These are phyloP conservation scores for Erpetoichthys calabaricus DNA, from an alignment of 2,797 vertebrate species.

Conservation along the genomic window DNA sequence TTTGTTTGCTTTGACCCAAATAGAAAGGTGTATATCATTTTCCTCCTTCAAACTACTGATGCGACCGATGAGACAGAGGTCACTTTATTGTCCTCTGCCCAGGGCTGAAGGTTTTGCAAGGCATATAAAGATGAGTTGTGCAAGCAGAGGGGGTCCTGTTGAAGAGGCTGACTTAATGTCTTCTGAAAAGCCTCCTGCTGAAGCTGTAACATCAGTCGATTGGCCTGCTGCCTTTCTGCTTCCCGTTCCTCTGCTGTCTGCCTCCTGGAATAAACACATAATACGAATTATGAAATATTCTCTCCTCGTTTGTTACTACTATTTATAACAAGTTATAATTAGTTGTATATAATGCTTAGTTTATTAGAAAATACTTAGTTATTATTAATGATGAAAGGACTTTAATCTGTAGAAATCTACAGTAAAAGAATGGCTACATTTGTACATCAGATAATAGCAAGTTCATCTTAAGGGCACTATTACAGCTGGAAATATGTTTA, in stretches of 20 bases:
- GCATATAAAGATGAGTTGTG: slow-evolving; percentile 96
- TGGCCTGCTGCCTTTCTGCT: slow-evolving; percentile 87
- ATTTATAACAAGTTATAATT: neutral
- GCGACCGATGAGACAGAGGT: slow-evolving; percentile 65
- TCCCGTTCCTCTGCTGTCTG: slow-evolving; percentile 94
- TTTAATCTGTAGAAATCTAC: no score
- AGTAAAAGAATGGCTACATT: no score
- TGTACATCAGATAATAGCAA: no score
- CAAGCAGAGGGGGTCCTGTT: slow-evolving; percentile 86
- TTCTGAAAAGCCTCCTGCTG: slow-evolving; percentile 93
- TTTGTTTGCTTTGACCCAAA: no score
- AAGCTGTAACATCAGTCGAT: slow-evolving; percentile 89
- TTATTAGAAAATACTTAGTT: neutral
- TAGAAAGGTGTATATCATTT: no score
- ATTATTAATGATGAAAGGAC: neutral
- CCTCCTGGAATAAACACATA: slow-evolving; percentile 50
- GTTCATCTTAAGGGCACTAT: no score
- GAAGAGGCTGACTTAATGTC: slow-evolving; percentile 75
- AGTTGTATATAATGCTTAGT: no score
- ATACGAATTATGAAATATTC: neutral
- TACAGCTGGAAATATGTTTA: no score
- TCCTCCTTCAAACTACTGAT: slow-evolving; percentile 46
- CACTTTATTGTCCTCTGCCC: slow-evolving; percentile 92
- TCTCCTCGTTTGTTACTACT: neutral
- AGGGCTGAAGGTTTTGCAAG: slow-evolving; percentile 95